These are phyloP conservation scores for Lepidothrix coronata DNA, from an alignment of 2,113 vertebrate species.

Conservation along the genomic window DNA sequence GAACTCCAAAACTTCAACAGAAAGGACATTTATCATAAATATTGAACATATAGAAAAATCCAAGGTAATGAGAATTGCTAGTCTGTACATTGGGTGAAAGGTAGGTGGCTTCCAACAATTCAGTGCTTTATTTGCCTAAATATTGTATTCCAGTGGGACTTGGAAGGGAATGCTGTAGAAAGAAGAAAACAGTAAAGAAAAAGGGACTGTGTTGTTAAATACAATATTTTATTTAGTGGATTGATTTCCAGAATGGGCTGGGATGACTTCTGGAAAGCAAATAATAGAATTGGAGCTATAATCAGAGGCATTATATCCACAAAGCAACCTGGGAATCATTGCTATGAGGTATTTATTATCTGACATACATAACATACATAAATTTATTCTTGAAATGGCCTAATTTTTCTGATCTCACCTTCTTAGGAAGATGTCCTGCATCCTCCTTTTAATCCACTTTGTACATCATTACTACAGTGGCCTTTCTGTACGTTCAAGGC, in stretches of 20 bases:
- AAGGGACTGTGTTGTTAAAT: not conserved
- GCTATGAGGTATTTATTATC: not conserved
- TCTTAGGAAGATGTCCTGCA: not conserved
- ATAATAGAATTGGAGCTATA: not conserved
- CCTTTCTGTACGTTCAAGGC: not conserved
- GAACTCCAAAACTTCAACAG: not conserved
- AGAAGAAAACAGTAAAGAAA: not conserved
- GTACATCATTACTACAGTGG: not conserved
- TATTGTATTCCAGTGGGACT: not conserved
- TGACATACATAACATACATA: not conserved
- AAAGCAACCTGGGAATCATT: not conserved
- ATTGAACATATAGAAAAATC: not conserved
- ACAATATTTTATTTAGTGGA: not conserved
- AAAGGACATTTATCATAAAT: not conserved
- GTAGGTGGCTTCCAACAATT: not conserved
- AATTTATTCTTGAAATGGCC: not conserved
- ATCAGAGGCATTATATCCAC: not conserved
- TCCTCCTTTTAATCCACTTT: not conserved
- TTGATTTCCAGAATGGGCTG: not conserved
- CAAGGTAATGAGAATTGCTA: not conserved
- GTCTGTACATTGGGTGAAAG: not conserved
- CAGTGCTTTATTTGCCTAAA: not conserved
- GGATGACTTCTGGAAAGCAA: not conserved
- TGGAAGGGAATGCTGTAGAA: not conserved
- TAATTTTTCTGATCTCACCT: not conserved